Evolutionary conservation across 2,888 invertebrate genomes (phyloP), one percentile per base, ranked within the genome.

Genomic region (Periphyllus acericola): DNA sequence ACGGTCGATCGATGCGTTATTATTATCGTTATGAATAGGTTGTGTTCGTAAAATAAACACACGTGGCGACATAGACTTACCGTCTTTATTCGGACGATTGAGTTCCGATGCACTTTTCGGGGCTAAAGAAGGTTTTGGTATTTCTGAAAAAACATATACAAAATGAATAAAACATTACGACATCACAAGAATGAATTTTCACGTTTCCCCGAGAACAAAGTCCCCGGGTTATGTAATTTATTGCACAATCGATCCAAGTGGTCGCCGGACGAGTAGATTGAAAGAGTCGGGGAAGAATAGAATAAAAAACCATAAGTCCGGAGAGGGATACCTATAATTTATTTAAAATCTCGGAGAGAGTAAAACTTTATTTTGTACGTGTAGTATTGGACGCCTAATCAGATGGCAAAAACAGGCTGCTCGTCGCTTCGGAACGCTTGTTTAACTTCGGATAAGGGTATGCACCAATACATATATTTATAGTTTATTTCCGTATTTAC

Each of bases 91-190:
- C 80, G 94, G 93, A 91, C 93, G 94, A 92, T 95, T 95, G 91
- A 95, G 95, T 93, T 95, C 95, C 93, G 95, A 95, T 87, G 95
- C 95, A 89, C 96, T 95, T 93, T 96, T 94, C 89, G 96, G 95
- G 89, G 96, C 95, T 89, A 95, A 95, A 89, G 97, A 96, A 89
- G 96, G 96, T 94, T 96, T 94, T 86, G 96, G 96, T 91, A 97
- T 97, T 93, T 96, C 97, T 97, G 93, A 90, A 46, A 83, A 11
- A 83, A 74, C 34, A 32, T 14, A 6, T 14, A 6, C 36, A 34
- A 36, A 75, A 75, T 66, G 83, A 40, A 75, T 83, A 83, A 83
- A 83, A 83, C 75, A 83, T 75, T 74, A 36, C 34, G 55, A 36
- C 83, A 32, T 66, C 36, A 75, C 55, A 66, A 25, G 21, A 75